Percentiles rank a stretch among this genome's conserved stretches.
Conservation (phyloP, 2,113 vertebrate species). For the Grammomys surdaster region DNA sequence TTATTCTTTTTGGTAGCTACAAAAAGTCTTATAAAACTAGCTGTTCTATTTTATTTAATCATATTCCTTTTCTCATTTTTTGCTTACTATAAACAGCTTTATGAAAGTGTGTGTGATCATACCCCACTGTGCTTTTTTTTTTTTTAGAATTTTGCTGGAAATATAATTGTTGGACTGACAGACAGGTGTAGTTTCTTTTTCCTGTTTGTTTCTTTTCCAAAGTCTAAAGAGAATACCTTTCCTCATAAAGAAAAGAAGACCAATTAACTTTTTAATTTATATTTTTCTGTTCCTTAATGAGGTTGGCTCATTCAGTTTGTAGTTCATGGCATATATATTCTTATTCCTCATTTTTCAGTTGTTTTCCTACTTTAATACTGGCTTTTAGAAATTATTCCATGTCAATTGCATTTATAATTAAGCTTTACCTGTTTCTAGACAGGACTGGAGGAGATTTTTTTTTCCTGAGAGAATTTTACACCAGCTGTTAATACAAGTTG, state of each 20-base stretch:
- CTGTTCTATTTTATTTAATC: conserved; percentile 4
- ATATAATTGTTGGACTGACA: not conserved
- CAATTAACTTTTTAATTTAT: conserved; percentile 13
- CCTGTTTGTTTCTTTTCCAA: not conserved
- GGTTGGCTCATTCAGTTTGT: not conserved
- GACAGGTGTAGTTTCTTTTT: not conserved
- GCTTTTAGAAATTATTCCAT: conserved; percentile 45
- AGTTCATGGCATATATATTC: not conserved
- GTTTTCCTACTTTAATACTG: conserved; percentile 7
- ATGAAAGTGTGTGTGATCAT: not conserved
- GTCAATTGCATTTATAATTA: conserved; percentile 47
- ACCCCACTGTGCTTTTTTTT: not conserved
- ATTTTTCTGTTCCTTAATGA: conserved; percentile 18
- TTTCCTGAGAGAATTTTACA: conserved; percentile 40
- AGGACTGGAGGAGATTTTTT: conserved; percentile 6
- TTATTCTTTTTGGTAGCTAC: not conserved
- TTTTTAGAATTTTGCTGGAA: not conserved
- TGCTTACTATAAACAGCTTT: not conserved
- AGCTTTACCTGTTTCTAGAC: conserved; percentile 26
- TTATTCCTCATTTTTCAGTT: not conserved
- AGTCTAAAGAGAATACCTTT: not conserved
- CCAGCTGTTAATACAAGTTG: not conserved
- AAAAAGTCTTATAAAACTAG: not conserved
- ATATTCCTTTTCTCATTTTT: conserved; percentile 38
- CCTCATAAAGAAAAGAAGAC: not conserved